Percentiles rank a stretch among this genome's conserved stretches.
phyloP scores from a whole-genome alignment of 2,113 vertebrate genomes.

The Antechinus stuartii region DNA sequence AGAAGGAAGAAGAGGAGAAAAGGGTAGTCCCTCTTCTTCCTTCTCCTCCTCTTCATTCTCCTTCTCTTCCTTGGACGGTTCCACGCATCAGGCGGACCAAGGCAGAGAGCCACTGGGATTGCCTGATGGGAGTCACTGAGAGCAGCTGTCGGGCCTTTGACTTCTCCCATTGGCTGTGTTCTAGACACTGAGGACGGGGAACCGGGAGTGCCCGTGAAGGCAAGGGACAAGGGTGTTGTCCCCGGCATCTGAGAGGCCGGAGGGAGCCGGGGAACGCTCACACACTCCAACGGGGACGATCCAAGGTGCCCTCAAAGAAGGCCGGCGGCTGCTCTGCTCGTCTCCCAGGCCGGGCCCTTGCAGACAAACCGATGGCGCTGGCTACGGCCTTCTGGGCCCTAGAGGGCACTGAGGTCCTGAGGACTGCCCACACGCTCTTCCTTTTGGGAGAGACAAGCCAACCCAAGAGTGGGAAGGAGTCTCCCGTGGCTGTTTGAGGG shows the following conservation, averaged over 20 bases:
- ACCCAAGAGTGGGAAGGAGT: slow-evolving; percentile 51
- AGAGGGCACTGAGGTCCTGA: background rate
- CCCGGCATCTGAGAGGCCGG: slow-evolving; percentile 62
- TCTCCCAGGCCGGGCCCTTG: background rate
- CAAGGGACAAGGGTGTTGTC: slow-evolving; percentile 52
- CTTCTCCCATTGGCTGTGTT: slow-evolving; percentile 67
- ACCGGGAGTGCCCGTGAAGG: slow-evolving; percentile 67
- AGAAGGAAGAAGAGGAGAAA: slow-evolving; percentile 35
- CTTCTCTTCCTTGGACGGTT: slow-evolving; percentile 12
- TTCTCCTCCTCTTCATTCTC: no score
- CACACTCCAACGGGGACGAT: no score
- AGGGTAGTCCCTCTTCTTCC: no score
- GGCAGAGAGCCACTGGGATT: background rate
- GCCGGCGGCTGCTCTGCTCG: background rate
- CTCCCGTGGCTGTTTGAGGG: slow-evolving; percentile 45
- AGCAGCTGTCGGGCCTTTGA: slow-evolving; percentile 71
- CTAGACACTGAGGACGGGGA: slow-evolving; percentile 56
- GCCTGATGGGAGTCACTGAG: slow-evolving; percentile 70
- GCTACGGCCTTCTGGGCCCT: background rate
- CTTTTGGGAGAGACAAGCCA: slow-evolving; percentile 47
- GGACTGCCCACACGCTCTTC: slow-evolving; percentile 49
- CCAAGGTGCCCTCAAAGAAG: background rate
- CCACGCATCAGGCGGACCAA: slow-evolving; percentile 40
- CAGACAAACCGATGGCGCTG: slow-evolving; percentile 8
- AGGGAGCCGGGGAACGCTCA: no score